Evolutionary conservation across 2,888 invertebrate genomes (phyloP).

Genomic region (Eristalinus sepulchralis): DNA sequence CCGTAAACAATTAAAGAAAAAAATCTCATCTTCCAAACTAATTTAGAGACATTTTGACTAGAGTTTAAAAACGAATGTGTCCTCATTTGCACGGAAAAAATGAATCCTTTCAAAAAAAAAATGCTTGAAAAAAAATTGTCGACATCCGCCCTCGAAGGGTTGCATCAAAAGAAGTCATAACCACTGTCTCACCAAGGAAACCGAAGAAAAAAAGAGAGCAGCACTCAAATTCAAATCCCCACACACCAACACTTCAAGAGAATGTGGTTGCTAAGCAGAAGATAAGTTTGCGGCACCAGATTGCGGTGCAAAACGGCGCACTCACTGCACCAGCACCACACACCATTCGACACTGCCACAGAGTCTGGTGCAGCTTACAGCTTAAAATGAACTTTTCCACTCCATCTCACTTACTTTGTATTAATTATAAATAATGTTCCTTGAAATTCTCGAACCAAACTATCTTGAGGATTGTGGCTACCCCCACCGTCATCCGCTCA

Average conservation of each 20-base stretch:
- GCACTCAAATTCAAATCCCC: constrained; percentile 30
- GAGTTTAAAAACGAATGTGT: too few species aligned
- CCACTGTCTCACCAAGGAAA: background rate
- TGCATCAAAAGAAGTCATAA: background rate
- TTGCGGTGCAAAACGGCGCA: constrained; percentile 29
- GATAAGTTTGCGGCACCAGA: constrained; percentile 22
- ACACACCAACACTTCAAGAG: background rate
- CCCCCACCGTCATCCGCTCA: background rate
- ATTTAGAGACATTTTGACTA: too few species aligned
- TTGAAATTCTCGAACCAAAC: constrained; percentile 30
- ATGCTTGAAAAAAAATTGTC: too few species aligned
- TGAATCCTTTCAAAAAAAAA: too few species aligned
- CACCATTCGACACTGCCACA: background rate
- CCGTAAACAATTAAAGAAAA: too few species aligned
- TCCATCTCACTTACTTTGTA: constrained; percentile 57
- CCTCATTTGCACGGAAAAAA: too few species aligned
- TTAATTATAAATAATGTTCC: constrained; percentile 60
- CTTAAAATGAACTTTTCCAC: constrained; percentile 61
- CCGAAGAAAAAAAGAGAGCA: background rate
- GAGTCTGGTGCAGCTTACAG: constrained; percentile 33
- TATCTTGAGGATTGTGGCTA: constrained; percentile 27
- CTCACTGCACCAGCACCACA: background rate
- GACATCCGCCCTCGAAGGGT: too few species aligned
- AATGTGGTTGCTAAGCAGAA: constrained; percentile 2
- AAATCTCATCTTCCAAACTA: too few species aligned